Percentiles rank a stretch among this genome's conserved stretches.
phyloP scores from a whole-genome alignment of 2,113 vertebrate genomes.

The Engystomops pustulosus region DNA sequence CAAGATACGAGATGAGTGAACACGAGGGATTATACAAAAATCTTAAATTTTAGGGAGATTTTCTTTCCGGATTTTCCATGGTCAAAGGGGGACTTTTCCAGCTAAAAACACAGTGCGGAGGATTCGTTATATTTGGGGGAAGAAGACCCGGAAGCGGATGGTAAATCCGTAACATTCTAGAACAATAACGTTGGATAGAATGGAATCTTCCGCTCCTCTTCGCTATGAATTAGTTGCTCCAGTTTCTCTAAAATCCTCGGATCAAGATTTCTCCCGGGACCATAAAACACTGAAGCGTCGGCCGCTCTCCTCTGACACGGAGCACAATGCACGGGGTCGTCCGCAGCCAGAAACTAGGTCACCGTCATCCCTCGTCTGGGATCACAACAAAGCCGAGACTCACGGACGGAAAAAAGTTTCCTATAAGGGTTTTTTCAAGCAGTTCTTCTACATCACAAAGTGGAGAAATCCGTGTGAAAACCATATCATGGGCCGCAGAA shows the following conservation, averaged over 20 bases:
- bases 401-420: too few relatives aligned
- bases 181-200: conserved; percentile 4
- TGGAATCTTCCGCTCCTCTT: background rate
- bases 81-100: background rate
- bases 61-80: background rate
- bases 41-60: too few relatives aligned
- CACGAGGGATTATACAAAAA: too few relatives aligned
- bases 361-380: background rate
- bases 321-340: background rate
- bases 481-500: too few relatives aligned
- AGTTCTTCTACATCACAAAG: too few relatives aligned
- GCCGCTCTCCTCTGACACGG: background rate
- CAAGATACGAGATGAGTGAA: too few relatives aligned
- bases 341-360: background rate
- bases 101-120: background rate
- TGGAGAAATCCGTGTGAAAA: too few relatives aligned
- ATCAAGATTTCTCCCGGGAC: background rate
- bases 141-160: too few relatives aligned
- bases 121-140: background rate
- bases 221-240: background rate
- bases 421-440: too few relatives aligned
- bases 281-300: background rate
- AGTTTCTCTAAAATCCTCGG: background rate
- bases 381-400: too few relatives aligned
- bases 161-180: too few relatives aligned